phyloP scores from a whole-genome alignment of 2,888 invertebrate species.

The Melinaea menophilus region DNA sequence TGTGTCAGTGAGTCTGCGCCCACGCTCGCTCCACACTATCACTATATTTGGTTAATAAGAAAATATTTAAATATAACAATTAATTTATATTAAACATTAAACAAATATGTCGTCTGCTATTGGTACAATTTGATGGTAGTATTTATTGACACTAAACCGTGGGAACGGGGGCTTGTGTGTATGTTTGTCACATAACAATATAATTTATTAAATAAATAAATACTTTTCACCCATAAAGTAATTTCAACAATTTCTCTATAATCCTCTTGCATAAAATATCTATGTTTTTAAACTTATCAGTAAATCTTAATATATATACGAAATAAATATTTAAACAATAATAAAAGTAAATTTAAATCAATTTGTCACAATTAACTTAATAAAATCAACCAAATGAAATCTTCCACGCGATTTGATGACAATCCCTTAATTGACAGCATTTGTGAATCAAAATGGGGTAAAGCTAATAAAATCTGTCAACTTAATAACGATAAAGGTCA shows the following conservation, averaged over 20 bases:
- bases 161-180: no score
- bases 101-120: no score
- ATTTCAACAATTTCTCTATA: no score
- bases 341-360: conserved; percentile 6
- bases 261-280: no score
- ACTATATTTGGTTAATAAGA: background rate
- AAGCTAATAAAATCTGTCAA: conserved; percentile 38
- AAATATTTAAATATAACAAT: no score
- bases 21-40: conserved; percentile 11
- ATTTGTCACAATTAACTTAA: conserved; percentile 18
- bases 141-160: no score
- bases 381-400: conserved; percentile 16
- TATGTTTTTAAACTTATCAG: no score
- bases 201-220: no score
- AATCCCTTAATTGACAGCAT: conserved; percentile 18
- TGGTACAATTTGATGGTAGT: background rate
- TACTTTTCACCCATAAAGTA: no score
- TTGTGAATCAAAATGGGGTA: conserved; percentile 18
- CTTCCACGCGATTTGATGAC: conserved; percentile 10
- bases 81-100: no score
- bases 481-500: conserved; percentile 29
- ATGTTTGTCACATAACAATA: no score
- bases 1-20: conserved; percentile 27
- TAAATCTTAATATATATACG: background rate
- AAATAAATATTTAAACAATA: background rate